Evolutionary conservation across 2,113 vertebrate genomes (phyloP), one percentile per base, ranked within the genome.

Genomic region (Jaculus jaculus): DNA sequence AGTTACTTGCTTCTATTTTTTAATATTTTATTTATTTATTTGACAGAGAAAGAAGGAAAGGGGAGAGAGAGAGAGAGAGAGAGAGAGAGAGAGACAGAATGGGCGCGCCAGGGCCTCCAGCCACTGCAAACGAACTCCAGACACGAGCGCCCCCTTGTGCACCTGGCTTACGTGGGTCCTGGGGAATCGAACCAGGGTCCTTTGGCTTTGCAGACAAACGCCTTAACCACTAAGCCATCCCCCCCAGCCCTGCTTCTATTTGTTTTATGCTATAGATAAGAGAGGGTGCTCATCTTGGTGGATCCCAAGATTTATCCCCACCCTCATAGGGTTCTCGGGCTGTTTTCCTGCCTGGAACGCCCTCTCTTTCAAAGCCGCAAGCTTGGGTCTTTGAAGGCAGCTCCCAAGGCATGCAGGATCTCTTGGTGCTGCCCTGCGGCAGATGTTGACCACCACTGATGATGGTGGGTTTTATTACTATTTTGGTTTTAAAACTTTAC

Each of bases 261-360:
- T 32, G 37, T 26, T 71, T 78, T 47, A 39, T 85, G 30, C 68
- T 39, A 28, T 2, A 15, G 39, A 79, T 42, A n/a, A 78, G 32
- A 7, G 3, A 1, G 18, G 2, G 42, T 11, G 2, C 54, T 5
- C 37, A 3, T 60, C 7, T 37, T 2, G 37, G 17, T 2, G 20
- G 61, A 20, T 30, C 23, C 5, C 15, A 34, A 17, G 6, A 65
- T 15, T 66, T 61, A n/a, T 83, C 86, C 84, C 26, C 37, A 8
- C 30, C 15, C 30, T 4, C 1, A 2, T 11, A 18, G 47, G 65
- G 60, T 30, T 10, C 12, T 54, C 30, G 24, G 2, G 2, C 3
- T 2, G 30, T 88, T 58, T 80, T 69, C 16, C 39, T 95, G 13
- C 58, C 34, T 4, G 18, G 7, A 79, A 75, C 13, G 21, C 10